Evolutionary conservation across 2,113 vertebrate species (phyloP).

Genomic region (Microcebus griseorufus): DNA sequence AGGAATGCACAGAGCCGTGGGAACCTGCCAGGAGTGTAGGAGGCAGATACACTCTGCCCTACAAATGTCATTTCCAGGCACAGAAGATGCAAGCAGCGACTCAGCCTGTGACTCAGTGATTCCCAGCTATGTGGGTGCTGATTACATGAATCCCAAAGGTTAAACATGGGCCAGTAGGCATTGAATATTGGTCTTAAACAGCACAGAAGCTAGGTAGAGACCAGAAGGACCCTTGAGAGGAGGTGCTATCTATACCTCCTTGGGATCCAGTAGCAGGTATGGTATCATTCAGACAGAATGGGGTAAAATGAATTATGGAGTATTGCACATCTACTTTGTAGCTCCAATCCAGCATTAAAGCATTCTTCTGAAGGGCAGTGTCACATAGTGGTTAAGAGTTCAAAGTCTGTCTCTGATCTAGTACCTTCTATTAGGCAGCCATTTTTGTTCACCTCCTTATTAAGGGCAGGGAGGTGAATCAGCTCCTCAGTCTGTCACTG

Average conservation of each 20-base stretch:
- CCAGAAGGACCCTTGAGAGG: neutral
- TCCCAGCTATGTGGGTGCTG: conserved; percentile 73
- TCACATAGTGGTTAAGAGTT: neutral
- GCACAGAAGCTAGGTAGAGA: neutral
- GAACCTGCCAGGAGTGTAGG: conserved; percentile 66
- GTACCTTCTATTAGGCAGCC: neutral
- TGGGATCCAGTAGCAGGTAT: neutral
- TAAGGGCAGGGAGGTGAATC: neutral
- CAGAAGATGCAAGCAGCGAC: conserved; percentile 59
- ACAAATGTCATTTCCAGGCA: conserved; percentile 73
- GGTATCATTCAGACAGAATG: neutral
- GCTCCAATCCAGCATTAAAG: neutral
- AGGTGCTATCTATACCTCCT: neutral
- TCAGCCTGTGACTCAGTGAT: conserved; percentile 76
- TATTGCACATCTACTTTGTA: fast-evolving
- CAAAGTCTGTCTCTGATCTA: neutral
- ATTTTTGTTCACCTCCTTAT: neutral
- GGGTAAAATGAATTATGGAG: neutral
- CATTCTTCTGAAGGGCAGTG: neutral
- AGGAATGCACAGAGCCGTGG: neutral
- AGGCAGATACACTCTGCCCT: conserved; percentile 62
- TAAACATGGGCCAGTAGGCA: conserved; percentile 48
- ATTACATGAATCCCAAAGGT: conserved; percentile 55
- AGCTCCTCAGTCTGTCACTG: neutral
- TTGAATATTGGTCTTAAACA: neutral